These are phyloP conservation scores for Turritopsis dohrnii DNA, from an alignment of 30 jellyfish, hydroid and myxozoan species.

Conservation along the genomic window DNA sequence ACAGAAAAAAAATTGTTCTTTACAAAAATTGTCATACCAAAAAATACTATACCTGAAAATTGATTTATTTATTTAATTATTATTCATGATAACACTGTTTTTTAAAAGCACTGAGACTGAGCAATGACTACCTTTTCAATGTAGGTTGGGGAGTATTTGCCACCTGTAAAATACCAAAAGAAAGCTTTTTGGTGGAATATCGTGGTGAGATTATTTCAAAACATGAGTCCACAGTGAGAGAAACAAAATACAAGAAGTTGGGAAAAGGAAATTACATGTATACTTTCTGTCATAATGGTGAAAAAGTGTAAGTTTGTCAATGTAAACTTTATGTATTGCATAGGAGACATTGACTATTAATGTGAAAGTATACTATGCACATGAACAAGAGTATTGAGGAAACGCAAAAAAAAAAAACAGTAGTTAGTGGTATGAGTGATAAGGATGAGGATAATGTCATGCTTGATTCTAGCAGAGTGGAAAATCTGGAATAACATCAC, in stretches of 20 bases:
- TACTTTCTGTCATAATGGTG: not conserved
- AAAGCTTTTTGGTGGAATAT: slow-evolving; percentile 3
- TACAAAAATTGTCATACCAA: not conserved
- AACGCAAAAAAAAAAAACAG: not conserved
- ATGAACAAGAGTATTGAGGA: not conserved
- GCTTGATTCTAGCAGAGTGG: not conserved
- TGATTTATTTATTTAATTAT: too few species aligned
- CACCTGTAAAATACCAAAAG: not conserved
- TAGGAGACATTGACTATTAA: not conserved
- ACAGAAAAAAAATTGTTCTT: not conserved
- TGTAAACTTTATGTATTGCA: not conserved
- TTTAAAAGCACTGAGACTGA: not conserved
- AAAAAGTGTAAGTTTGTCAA: not conserved
- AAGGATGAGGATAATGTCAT: not conserved
- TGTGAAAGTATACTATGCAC: not conserved
- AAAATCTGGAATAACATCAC: not conserved
- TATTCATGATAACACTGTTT: not conserved
- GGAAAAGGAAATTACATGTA: not conserved
- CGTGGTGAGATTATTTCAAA: slow-evolving; percentile 6
- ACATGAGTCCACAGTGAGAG: slow-evolving; percentile 1
- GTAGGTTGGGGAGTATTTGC: slow-evolving; percentile 18
- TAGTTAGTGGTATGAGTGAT: not conserved
- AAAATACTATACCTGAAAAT: not conserved
- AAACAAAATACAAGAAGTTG: slow-evolving; percentile 8
- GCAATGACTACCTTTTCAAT: not conserved